Conservation (phyloP, 2,113 vertebrate species). For the Bujurquina vittata region DNA sequence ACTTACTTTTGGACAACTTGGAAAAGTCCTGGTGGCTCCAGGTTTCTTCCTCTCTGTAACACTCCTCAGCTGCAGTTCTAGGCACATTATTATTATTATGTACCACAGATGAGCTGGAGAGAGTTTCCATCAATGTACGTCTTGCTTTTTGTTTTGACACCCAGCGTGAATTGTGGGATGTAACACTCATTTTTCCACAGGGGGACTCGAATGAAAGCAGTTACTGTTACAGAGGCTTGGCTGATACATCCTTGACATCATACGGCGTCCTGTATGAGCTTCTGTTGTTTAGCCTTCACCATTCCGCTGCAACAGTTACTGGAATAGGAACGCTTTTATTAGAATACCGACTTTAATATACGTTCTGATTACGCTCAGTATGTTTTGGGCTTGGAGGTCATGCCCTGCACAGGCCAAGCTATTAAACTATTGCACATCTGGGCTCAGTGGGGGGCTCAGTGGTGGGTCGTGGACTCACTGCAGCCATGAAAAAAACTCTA, state of each 20-base stretch:
- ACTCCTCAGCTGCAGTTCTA: background rate
- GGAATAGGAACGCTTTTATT: background rate
- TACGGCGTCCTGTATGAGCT: background rate
- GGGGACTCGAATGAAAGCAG: background rate
- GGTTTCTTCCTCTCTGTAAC: background rate
- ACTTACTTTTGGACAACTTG: background rate
- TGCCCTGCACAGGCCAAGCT: background rate
- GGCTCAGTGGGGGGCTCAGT: background rate
- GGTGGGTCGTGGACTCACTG: rapidly evolving
- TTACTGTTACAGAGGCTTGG: background rate
- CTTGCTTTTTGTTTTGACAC: background rate
- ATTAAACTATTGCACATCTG: no score
- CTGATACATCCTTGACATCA: background rate
- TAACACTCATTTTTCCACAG: background rate
- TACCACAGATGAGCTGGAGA: background rate
- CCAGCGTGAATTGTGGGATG: background rate
- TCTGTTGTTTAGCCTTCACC: background rate
- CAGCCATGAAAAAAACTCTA: background rate
- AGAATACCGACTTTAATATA: background rate
- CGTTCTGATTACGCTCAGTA: background rate
- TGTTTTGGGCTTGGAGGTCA: background rate
- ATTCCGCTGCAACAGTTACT: background rate
- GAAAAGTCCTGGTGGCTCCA: background rate
- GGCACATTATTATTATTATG: background rate
- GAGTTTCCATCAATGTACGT: background rate